Base-by-base conservation (phyloP, 53 echinoderm and acorn worm species). In the Stichopus horrens region DNA sequence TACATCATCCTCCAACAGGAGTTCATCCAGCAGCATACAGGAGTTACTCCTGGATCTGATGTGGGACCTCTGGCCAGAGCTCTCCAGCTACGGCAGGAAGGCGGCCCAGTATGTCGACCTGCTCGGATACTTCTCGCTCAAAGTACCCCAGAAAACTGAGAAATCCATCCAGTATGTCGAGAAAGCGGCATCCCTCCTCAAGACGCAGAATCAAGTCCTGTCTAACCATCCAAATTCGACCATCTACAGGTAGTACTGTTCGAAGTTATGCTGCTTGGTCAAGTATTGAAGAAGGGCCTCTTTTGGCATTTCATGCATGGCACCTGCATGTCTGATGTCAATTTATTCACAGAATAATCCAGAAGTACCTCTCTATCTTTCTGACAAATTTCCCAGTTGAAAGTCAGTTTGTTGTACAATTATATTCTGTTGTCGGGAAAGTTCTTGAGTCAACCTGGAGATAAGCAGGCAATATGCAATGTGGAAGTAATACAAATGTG, bases 51-150 rank as follows among this genome's bases (percentile, higher is more conserved):
- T 97, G 63, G 93, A 93, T 76, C 93, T 97, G 75, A 97, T 97
- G 98, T 97, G 98, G 98, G 95, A 95, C 53, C 91, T 97, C 6
- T 97, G 98, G 98, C 95, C 98, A 73, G 98, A 95, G 92, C 90
- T 95, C 20, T 95, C 98, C 57, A 95, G 91, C 84, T 97, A 97
- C 55, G 98, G 98, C 18, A 91, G 98, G 58, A 97, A 97, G 79
- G 95, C 98, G 18, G 94, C 98, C 4, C 98, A 97, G 93, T 97
- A 95, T 52, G 98, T 97, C 52, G 98, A 97, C 86, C 95, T 97
- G 23, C 91, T 97, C 51, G 98, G 98, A 67, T 97, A 97, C 92
- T 95, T 97, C 91, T 92, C 98, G 0, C 95, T 97, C 88, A 97
- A 97, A 82, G 95, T 93, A 2, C 98, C 94, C 0, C 95, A 96